Percentiles rank a stretch among this genome's conserved stretches.
Conservation (phyloP, 1,140 invertebrate species). For the Pectinophora gossypiella region DNA sequence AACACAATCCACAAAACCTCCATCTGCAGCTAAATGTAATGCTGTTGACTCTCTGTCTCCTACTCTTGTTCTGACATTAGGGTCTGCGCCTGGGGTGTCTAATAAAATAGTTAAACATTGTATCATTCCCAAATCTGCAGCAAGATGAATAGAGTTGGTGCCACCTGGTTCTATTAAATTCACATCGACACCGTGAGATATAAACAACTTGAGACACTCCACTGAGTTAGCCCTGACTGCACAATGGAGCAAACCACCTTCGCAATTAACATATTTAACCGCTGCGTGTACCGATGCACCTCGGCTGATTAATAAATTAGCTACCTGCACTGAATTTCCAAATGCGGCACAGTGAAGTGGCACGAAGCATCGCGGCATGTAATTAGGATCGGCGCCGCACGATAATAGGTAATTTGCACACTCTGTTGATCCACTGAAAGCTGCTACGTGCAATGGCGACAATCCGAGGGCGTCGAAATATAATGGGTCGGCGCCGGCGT, state of each 20-base stretch:
- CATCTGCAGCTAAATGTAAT: slow-evolving; percentile 87
- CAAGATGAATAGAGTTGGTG: slow-evolving; percentile 85
- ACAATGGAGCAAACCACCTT: slow-evolving; percentile 86
- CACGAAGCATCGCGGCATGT: slow-evolving; percentile 80
- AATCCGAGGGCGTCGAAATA: slow-evolving; percentile 82
- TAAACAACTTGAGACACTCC: slow-evolving; percentile 83
- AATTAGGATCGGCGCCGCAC: slow-evolving; percentile 81
- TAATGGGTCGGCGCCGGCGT: slow-evolving; percentile 80
- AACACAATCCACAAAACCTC: slow-evolving; percentile 84
- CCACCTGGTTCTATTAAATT: slow-evolving; percentile 82
- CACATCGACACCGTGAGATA: slow-evolving; percentile 81
- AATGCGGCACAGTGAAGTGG: slow-evolving; percentile 89
- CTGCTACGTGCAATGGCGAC: slow-evolving; percentile 83
- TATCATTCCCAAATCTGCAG: slow-evolving; percentile 83
- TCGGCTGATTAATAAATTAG: slow-evolving; percentile 81
- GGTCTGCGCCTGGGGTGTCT: slow-evolving; percentile 79
- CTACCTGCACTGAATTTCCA: slow-evolving; percentile 84
- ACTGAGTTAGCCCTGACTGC: slow-evolving; percentile 84
- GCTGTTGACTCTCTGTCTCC: slow-evolving; percentile 84
- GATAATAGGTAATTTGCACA: slow-evolving; percentile 82
- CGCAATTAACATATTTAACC: slow-evolving; percentile 79
- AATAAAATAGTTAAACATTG: slow-evolving; percentile 82
- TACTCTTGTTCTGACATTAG: slow-evolving; percentile 78
- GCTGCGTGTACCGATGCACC: slow-evolving; percentile 78
- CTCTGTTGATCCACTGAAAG: slow-evolving; percentile 85